phyloP scores from a whole-genome alignment of 2,888 invertebrate species.

The Napeogenes inachia region DNA sequence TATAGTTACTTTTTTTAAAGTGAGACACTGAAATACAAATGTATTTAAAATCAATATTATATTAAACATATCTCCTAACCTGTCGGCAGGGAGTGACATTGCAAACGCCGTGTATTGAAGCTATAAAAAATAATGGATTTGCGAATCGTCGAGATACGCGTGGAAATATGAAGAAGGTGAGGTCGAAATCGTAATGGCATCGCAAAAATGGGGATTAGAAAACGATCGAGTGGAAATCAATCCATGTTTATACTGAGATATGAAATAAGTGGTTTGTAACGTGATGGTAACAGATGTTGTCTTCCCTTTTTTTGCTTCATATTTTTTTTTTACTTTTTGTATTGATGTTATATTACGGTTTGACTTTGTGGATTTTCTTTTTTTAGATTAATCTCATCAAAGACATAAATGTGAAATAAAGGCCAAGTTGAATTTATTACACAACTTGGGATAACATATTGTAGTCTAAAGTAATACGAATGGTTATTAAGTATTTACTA shows the following conservation, averaged over 20 bases:
- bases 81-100: constrained; percentile 58
- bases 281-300: constrained; percentile 28
- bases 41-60: constrained; percentile 14
- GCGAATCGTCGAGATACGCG: constrained; percentile 75
- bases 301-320: no score
- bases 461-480: no score
- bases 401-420: no score
- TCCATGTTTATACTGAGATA: constrained; percentile 60
- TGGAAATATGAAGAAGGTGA: constrained; percentile 75
- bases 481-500: no score
- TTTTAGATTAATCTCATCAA: no score
- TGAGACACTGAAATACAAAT: no score
- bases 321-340: no score
- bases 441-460: no score
- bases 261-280: constrained; percentile 32
- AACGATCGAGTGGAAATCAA: constrained; percentile 72
- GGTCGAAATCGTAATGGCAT: constrained; percentile 75
- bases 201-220: constrained; percentile 76
- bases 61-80: constrained; percentile 48
- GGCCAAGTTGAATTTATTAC: no score
- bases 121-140: constrained; percentile 78
- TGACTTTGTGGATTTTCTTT: no score
- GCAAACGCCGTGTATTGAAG: constrained; percentile 69
- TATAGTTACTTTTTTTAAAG: no score
- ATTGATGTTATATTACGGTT: no score